Evolutionary conservation across 2,113 vertebrate genomes (phyloP).

Genomic region (Hydrochoerus hydrochaeris): DNA sequence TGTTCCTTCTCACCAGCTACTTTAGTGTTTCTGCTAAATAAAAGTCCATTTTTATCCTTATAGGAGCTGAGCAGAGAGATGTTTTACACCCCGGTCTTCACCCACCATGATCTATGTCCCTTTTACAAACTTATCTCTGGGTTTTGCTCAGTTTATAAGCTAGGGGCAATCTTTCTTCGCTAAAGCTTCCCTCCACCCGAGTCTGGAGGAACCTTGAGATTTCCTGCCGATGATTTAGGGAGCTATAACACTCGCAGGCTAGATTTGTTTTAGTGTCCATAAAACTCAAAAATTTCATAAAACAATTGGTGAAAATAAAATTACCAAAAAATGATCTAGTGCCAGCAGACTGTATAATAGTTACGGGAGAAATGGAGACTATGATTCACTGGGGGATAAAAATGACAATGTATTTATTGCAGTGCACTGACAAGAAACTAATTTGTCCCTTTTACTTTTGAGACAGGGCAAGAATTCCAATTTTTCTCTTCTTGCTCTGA

Average conservation of each 20-base stretch:
- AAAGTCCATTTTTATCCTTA: constrained; percentile 90
- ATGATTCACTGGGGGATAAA: constrained; percentile 91
- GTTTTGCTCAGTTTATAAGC: constrained; percentile 99
- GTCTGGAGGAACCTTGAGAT: constrained; percentile 99
- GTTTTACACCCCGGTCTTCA: constrained; percentile 86
- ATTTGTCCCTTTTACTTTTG: constrained; percentile 92
- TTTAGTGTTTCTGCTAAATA: constrained; percentile 86
- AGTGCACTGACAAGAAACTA: constrained; percentile 89
- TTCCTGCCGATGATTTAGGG: constrained; percentile 98
- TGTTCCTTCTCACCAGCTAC: constrained; percentile 77
- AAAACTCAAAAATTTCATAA: constrained; percentile 93
- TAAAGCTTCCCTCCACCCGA: constrained; percentile 97
- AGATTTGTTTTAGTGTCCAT: constrained; percentile 94
- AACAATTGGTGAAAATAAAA: constrained; percentile 93
- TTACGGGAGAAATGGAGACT: constrained; percentile 90
- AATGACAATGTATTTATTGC: constrained; percentile 93
- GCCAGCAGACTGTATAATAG: constrained; percentile 92
- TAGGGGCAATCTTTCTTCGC: constrained; percentile 98
- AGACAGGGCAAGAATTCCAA: constrained; percentile 87
- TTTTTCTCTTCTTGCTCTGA: constrained; percentile 78
- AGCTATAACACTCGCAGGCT: constrained; percentile 92
- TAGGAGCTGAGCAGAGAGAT: constrained; percentile 84
- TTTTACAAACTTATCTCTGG: constrained; percentile 95
- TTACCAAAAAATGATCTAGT: constrained; percentile 93
- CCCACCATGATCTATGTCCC: constrained; percentile 88